Evolutionary conservation across 2,797 vertebrate species (phyloP).

Genomic region (Stomatorhinus walkeri): DNA sequence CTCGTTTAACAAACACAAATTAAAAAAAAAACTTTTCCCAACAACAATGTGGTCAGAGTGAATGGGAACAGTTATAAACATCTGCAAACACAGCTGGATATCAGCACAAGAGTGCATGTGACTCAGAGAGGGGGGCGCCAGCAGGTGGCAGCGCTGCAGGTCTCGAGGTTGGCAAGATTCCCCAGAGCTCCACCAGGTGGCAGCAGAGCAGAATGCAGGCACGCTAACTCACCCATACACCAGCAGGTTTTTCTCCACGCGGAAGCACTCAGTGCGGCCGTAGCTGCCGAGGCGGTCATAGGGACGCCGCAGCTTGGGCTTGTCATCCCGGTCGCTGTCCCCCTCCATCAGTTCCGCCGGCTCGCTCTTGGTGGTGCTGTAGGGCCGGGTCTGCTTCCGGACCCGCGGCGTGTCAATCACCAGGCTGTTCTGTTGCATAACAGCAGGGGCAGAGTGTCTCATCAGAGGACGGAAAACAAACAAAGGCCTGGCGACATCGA

Average conservation of each 20-base stretch:
- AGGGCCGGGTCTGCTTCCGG: constrained; percentile 90
- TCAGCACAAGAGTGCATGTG: background rate
- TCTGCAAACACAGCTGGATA: constrained; percentile 3
- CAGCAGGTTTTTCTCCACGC: constrained; percentile 94
- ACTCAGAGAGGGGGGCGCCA: background rate
- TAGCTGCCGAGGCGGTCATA: constrained; percentile 84
- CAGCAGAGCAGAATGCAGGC: background rate
- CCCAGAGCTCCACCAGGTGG: background rate
- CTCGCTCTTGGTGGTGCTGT: constrained; percentile 92
- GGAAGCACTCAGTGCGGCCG: constrained; percentile 91
- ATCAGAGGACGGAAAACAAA: background rate
- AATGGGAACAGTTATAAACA: background rate
- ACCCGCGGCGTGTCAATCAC: constrained; percentile 97
- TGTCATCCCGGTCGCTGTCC: constrained; percentile 85
- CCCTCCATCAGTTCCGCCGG: constrained; percentile 88
- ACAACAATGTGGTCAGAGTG: background rate
- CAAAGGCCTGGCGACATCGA: background rate
- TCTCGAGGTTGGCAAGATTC: background rate
- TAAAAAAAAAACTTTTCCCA: background rate
- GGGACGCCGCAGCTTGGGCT: constrained; percentile 83
- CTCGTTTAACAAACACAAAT: background rate
- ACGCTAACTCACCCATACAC: constrained; percentile 79
- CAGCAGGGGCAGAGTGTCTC: background rate
- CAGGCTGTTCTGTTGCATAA: constrained; percentile 80
- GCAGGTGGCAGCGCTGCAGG: constrained; percentile 11